These are phyloP conservation scores for Amphipoea oculea DNA, from an alignment of 2,888 invertebrate genomes.

Conservation along the genomic window DNA sequence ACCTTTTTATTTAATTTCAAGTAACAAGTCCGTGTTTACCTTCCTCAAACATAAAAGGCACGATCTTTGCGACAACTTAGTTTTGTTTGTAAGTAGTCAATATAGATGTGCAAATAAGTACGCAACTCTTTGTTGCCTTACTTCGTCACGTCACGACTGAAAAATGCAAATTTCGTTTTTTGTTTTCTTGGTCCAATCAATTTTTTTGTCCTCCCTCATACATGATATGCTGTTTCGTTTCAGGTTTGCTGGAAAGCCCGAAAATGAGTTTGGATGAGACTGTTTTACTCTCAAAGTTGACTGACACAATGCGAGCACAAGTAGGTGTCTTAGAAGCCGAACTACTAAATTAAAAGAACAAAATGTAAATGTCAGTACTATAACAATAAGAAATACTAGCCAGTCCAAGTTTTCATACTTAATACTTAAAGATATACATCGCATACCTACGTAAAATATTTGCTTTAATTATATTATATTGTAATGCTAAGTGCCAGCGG, in stretches of 20 bases:
- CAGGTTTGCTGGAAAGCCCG: slow-evolving; percentile 93
- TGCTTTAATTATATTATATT: slow-evolving; percentile 71
- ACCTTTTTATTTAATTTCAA: slow-evolving; percentile 36
- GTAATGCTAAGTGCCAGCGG: slow-evolving; percentile 74
- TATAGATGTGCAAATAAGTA: slow-evolving; percentile 48
- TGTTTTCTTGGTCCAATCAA: slow-evolving; percentile 28
- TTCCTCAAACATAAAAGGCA: slow-evolving; percentile 34
- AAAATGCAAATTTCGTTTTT: slow-evolving; percentile 42
- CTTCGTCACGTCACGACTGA: slow-evolving; percentile 40
- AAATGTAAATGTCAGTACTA: slow-evolving; percentile 56
- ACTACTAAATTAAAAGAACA: slow-evolving; percentile 64
- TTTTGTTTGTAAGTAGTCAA: slow-evolving; percentile 34
- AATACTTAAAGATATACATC: slow-evolving; percentile 36
- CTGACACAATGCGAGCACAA: slow-evolving; percentile 93
- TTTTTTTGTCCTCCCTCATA: slow-evolving; percentile 35
- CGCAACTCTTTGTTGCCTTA: slow-evolving; percentile 35
- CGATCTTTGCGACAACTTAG: slow-evolving; percentile 34
- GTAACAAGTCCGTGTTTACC: slow-evolving; percentile 52
- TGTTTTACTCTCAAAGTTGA: slow-evolving; percentile 92
- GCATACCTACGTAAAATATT: slow-evolving; percentile 59
- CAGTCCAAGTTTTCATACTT: slow-evolving; percentile 45
- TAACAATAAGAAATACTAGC: slow-evolving; percentile 49
- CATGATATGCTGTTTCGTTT: slow-evolving; percentile 60
- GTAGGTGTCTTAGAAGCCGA: slow-evolving; percentile 89
- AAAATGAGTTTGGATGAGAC: slow-evolving; percentile 93